Evolutionary conservation across 2,797 vertebrate species (phyloP), one percentile per base, ranked within the genome.

Genomic region (Petrocephalus schoutedeni): DNA sequence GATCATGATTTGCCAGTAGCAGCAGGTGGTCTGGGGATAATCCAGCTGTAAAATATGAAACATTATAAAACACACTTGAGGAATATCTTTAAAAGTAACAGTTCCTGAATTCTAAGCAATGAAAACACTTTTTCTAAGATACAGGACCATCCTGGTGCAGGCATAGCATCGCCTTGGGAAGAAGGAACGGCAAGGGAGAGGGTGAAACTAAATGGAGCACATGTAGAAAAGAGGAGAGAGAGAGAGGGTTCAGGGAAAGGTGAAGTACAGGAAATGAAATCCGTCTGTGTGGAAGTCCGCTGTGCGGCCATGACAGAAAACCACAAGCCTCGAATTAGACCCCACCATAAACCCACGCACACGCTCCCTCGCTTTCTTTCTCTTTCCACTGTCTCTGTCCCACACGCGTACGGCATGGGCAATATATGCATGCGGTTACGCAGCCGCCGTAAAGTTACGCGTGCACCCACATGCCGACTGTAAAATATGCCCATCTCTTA

Each of bases 201-300:
- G n/a, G 28, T 61, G 57, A 80, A 45, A 83, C 32, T 49, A 28
- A 45, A 45, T 9, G 51, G 67, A 85, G 56, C 54, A 36, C 16
- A 19, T 21, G 21, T 10, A 21, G 61, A 36, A 87, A 51, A 41
- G 89, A 51, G 28, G 54, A 74, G 92, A 89, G 90, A 89, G 87
- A 88, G 90, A 89, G 67, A 90, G 90, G 92, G 95, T 95, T 95
- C 95, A 95, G 93, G 93, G 92, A 94, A 93, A 95, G 95, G 94
- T 96, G 93, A 95, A 95, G 92, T 92, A 85, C 94, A 94, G 94
- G 94, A 95, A 95, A 94, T 95, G 91, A 94, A 93, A 91, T 90
- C 92, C 89, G 93, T 94, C 92, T 94, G 92, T 92, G 90, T 91
- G 93, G 93, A 95, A 94, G 92, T 92, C 93, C 87, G 90, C 91